Percentiles rank a stretch among this genome's conserved stretches.
Conservation (phyloP, 2,888 invertebrate species). For the Emmelina monodactyla region DNA sequence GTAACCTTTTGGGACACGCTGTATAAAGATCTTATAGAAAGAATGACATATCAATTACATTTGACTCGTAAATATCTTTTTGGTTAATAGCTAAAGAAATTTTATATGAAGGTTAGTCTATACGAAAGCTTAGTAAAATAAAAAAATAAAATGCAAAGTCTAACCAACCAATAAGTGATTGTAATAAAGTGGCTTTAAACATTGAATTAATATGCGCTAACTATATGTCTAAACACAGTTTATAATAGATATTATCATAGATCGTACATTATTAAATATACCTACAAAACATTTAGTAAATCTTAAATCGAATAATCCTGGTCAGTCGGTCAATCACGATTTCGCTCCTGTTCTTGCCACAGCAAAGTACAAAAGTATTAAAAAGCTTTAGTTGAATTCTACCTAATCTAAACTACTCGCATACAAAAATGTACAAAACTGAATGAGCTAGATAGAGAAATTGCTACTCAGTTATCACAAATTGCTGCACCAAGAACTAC, state of each 20-base stretch:
- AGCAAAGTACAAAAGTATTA: constrained; percentile 26
- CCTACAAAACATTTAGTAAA: constrained; percentile 37
- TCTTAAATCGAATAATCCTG: constrained; percentile 36
- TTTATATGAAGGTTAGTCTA: constrained; percentile 14
- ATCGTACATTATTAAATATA: constrained; percentile 25
- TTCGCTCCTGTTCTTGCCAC: constrained; percentile 39
- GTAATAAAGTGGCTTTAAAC: constrained; percentile 23
- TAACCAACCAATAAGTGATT: constrained; percentile 20
- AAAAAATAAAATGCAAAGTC: constrained; percentile 27
- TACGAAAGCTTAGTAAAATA: background rate
- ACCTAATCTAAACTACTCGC: background rate
- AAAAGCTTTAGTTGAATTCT: constrained; percentile 10
- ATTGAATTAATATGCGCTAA: constrained; percentile 38
- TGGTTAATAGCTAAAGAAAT: no score
- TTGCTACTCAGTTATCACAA: constrained; percentile 5
- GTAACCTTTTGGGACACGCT: no score
- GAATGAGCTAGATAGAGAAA: background rate
- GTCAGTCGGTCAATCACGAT: constrained; percentile 54
- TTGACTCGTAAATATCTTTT: no score
- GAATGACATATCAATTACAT: no score
- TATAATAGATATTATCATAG: constrained; percentile 32
- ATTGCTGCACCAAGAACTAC: constrained; percentile 15
- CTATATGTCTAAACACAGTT: constrained; percentile 39
- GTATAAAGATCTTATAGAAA: no score
- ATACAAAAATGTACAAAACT: background rate